Base-by-base conservation (phyloP, 2,113 vertebrate genomes). In the Hippolais icterina region DNA sequence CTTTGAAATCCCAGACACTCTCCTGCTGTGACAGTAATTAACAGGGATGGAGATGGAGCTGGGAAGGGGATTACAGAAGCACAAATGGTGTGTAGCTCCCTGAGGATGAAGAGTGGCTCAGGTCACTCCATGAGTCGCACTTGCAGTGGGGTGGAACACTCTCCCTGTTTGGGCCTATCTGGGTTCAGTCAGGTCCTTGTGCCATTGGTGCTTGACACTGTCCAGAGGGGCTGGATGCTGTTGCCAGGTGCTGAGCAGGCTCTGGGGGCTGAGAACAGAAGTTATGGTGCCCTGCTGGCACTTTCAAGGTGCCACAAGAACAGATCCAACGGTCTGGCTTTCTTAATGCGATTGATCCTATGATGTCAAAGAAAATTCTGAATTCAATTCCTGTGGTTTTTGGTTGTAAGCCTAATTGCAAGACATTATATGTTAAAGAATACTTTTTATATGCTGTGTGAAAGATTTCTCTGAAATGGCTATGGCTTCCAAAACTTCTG, bases 21-120 rank as follows among this genome's bases (percentile, higher is more conserved):
- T 75, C 46, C 82, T 80, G 59, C 75, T 90, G 82, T 59, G 63
- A 59, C 47, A 60, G 47, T 74, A 90, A 88, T 90, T 85, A 93
- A 44, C 46, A 66, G 54, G 63, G 66, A 57, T 77, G 57, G 42
- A 42, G 81, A 20, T 70, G 93, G 88, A 83, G 85, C 56, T 93
- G 87, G 53, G 94, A 60, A 64, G 46, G 9, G 10, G 75, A 70
- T 92, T 50, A 59, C 27, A 63, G 52, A 33, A 72, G 54, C 50
- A 61, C 17, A 57, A 59, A 66, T 76, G 80, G 53, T 0, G 0
- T 57, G 50, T 17, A 69, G 37, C 61, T 87, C 29, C 14, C 28
- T 52, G 74, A 54, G 46, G 83, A 29, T 80, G 63, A 49, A 33
- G 54, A 82, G 14, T 42, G 41, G 54, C 10, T 83, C n/a, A 12